These are phyloP conservation scores for Onychostruthus taczanowskii DNA, from an alignment of 2,113 vertebrate species.

Conservation along the genomic window DNA sequence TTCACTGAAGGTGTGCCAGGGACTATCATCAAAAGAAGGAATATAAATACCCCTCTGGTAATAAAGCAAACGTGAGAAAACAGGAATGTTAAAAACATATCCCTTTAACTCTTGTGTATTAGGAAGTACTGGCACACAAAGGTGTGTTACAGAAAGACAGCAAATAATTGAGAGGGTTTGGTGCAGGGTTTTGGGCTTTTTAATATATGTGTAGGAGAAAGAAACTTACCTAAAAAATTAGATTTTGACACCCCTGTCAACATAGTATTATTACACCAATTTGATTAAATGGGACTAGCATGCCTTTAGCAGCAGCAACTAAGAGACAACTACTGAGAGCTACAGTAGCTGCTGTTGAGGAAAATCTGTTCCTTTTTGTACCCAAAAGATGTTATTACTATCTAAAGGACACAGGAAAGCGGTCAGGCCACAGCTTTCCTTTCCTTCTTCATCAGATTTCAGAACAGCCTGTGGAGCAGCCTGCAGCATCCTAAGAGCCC, in stretches of 20 bases:
- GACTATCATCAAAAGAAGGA: not conserved
- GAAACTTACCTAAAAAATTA: not conserved
- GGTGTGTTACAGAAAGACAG: not conserved
- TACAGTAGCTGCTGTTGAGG: not conserved
- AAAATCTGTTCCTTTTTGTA: not conserved
- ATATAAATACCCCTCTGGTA: not conserved
- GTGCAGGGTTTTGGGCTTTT: accelerated
- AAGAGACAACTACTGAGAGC: not conserved
- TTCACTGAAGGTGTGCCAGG: not conserved
- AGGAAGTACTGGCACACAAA: not conserved
- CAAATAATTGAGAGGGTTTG: not conserved
- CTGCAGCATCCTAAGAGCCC: not conserved
- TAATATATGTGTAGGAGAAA: not conserved
- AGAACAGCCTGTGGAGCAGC: not conserved
- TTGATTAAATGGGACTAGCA: not conserved
- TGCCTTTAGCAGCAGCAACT: not conserved
- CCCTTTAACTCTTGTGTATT: not conserved
- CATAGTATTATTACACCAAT: accelerated
- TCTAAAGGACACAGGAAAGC: not conserved
- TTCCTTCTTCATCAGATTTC: not conserved
- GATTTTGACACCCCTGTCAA: not conserved
- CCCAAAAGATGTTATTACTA: not conserved
- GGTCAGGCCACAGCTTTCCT: not conserved
- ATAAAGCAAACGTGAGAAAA: not conserved
- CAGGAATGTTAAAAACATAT: not conserved